Evolutionary conservation across 2,113 vertebrate species (phyloP).

Genomic region (Xiphophorus hellerii): DNA sequence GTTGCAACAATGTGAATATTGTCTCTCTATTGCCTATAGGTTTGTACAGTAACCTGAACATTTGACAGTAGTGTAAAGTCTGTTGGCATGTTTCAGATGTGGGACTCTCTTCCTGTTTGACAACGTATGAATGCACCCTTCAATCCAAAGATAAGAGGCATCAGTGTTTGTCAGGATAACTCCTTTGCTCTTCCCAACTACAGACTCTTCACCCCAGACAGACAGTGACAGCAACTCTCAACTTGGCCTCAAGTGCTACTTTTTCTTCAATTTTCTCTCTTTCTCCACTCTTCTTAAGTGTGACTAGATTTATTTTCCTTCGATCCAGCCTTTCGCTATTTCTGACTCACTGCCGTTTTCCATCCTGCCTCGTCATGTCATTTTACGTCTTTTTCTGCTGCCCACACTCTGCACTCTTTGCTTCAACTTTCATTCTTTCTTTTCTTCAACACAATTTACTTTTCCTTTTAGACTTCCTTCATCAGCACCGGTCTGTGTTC

Average conservation of each 20-base stretch:
- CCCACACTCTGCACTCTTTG: conserved; percentile 5
- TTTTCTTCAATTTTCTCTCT: conserved; percentile 14
- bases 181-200: conserved; percentile 21
- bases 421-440: background rate
- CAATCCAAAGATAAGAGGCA: conserved; percentile 16
- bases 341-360: conserved; percentile 10
- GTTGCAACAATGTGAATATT: background rate
- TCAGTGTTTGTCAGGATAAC: conserved; percentile 18
- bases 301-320: conserved; percentile 8
- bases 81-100: conserved; percentile 2
- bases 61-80: background rate
- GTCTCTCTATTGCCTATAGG: background rate
- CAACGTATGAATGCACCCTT: conserved; percentile 15
- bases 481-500: conserved; percentile 3
- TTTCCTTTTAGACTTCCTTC: background rate
- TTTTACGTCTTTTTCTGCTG: conserved; percentile 16
- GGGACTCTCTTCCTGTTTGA: conserved; percentile 11
- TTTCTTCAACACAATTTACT: conserved; percentile 1
- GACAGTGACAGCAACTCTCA: conserved; percentile 22
- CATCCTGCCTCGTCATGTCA: conserved; percentile 6
- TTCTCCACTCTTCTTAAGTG: conserved; percentile 7
- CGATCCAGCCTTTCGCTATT: background rate
- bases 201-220: conserved; percentile 21
- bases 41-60: background rate
- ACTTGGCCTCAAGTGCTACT: conserved; percentile 6